A percentile compares a stretch with the other conserved stretches of the same genome.
phyloP scores from a whole-genome alignment of 1,140 invertebrate species.

The Drosophila simulans region DNA sequence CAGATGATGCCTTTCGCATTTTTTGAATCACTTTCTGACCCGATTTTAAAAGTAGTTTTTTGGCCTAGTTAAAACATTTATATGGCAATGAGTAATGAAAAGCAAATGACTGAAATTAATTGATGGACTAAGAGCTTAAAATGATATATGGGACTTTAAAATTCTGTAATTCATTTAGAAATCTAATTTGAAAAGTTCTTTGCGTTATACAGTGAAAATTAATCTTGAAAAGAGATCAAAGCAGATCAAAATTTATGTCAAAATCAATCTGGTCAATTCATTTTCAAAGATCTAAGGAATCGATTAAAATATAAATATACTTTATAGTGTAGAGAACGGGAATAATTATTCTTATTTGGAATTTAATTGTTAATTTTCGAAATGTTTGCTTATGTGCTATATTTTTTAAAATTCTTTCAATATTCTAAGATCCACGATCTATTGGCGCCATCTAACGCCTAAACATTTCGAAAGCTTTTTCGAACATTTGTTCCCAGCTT shows the following conservation, averaged over 20 bases:
- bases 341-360: slow-evolving; percentile 13
- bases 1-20: slow-evolving; percentile 13
- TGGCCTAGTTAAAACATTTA: slow-evolving; percentile 44
- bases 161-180: slow-evolving; percentile 28
- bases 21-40: slow-evolving; percentile 32
- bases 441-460: slow-evolving; percentile 56
- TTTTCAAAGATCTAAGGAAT: slow-evolving; percentile 22
- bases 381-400: not conserved
- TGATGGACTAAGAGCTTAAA: not conserved
- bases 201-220: not conserved
- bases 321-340: not conserved
- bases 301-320: not conserved
- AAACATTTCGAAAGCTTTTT: slow-evolving; percentile 53
- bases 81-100: slow-evolving; percentile 41
- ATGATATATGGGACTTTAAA: slow-evolving; percentile 13
- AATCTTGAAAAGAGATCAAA: slow-evolving; percentile 25
- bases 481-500: slow-evolving; percentile 25
- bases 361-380: not conserved
- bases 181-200: slow-evolving; percentile 1
- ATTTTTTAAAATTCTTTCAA: not conserved
- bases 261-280: slow-evolving; percentile 11
- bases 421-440: slow-evolving; percentile 12
- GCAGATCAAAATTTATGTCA: slow-evolving; percentile 19
- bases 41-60: slow-evolving; percentile 43
- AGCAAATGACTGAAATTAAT: slow-evolving; percentile 9